Evolutionary conservation across 2,113 vertebrate genomes (phyloP).

Genomic region (Oplegnathus fasciatus): DNA sequence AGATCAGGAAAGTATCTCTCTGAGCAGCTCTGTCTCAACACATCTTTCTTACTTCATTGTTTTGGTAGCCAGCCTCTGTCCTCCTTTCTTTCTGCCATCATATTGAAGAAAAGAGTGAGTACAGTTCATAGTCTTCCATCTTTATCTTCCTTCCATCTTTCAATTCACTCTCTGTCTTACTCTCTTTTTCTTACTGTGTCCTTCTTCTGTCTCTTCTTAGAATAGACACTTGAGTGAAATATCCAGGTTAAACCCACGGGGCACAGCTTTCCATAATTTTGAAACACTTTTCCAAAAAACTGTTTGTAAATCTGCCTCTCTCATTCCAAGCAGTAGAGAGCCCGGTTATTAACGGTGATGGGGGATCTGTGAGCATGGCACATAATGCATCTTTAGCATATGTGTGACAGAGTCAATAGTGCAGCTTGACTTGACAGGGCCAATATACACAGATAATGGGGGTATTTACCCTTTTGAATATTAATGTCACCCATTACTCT

Average conservation of each 20-base stretch:
- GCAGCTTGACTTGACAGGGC: constrained; percentile 31
- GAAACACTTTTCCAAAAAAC: constrained; percentile 55
- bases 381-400: constrained; percentile 59
- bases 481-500: constrained; percentile 74
- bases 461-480: constrained; percentile 73
- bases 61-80: constrained; percentile 15
- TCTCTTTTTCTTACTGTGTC: not conserved
- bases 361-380: constrained; percentile 33
- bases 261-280: constrained; percentile 40
- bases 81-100: not conserved
- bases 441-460: constrained; percentile 66
- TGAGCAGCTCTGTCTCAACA: constrained; percentile 12
- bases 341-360: constrained; percentile 48
- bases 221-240: constrained; percentile 1
- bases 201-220: constrained; percentile 8
- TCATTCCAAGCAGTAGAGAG: constrained; percentile 36
- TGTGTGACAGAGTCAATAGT: constrained; percentile 46
- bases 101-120: constrained; percentile 3
- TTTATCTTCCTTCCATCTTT: constrained; percentile 31
- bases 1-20: not conserved
- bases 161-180: not conserved
- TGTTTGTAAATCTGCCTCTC: constrained; percentile 42
- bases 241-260: constrained; percentile 1
- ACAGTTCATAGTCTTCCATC: not conserved
- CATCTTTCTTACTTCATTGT: constrained; percentile 16